Conservation (phyloP, 1,140 invertebrate species). For the Drosophila varians region DNA sequence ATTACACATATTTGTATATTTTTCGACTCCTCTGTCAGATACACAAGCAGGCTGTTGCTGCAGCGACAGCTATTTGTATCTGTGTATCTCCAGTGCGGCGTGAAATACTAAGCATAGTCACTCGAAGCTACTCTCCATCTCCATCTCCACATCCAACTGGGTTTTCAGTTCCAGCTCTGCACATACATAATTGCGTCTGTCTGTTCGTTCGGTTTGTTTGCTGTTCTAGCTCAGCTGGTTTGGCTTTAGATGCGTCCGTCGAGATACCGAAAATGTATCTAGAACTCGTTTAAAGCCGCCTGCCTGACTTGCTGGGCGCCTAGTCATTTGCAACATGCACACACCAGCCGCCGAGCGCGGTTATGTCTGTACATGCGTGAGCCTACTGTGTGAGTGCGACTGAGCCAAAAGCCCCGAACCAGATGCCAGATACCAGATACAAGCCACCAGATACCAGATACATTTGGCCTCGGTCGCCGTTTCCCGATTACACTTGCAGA, state of each 20-base stretch:
- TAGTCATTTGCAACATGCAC: slow-evolving; percentile 78
- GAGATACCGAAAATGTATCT: slow-evolving; percentile 69
- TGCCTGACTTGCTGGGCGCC: slow-evolving; percentile 57
- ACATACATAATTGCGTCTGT: slow-evolving; percentile 51
- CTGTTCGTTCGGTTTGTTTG: slow-evolving; percentile 13
- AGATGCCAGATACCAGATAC: slow-evolving; percentile 12
- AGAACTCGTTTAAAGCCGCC: slow-evolving; percentile 60
- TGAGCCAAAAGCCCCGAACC: neutral
- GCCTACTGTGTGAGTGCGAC: slow-evolving; percentile 33
- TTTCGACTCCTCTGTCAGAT: slow-evolving; percentile 21
- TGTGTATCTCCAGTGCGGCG: slow-evolving; percentile 42
- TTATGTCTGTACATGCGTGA: slow-evolving; percentile 21
- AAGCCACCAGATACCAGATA: slow-evolving; percentile 6
- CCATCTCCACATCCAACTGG: slow-evolving; percentile 7
- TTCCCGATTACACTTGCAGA: slow-evolving; percentile 70
- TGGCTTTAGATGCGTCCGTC: slow-evolving; percentile 58
- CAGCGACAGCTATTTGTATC: neutral
- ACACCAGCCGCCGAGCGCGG: slow-evolving; percentile 55
- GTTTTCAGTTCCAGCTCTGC: slow-evolving; percentile 40
- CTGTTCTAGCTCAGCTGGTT: slow-evolving; percentile 77
- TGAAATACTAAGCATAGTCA: slow-evolving; percentile 54
- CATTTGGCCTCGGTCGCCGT: slow-evolving; percentile 24
- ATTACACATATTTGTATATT: slow-evolving; percentile 47
- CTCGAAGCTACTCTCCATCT: slow-evolving; percentile 2
- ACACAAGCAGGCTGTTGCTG: slow-evolving; percentile 1